Conservation (phyloP, 1,140 invertebrate species). For the Chironomus striatipennis region DNA sequence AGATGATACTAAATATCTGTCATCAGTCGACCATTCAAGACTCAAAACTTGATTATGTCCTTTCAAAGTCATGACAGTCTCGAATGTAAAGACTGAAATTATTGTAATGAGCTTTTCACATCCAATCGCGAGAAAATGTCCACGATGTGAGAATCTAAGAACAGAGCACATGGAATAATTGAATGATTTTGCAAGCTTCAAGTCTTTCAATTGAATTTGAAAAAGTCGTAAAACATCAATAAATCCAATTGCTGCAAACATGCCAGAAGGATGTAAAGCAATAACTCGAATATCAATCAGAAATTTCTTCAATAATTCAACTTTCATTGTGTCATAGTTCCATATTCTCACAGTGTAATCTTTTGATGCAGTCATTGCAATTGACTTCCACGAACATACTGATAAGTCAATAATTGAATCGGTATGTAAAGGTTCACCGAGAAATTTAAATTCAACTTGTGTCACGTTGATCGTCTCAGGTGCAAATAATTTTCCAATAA, state of each 20-base stretch:
- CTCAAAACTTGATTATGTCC: constrained; percentile 47
- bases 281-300: constrained; percentile 70
- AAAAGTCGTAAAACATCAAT: constrained; percentile 78
- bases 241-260: constrained; percentile 84
- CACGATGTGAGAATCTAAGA: constrained; percentile 36
- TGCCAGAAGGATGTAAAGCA: constrained; percentile 70
- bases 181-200: constrained; percentile 47
- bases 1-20: constrained; percentile 67
- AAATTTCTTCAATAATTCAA: constrained; percentile 74
- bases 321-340: constrained; percentile 73
- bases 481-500: constrained; percentile 45
- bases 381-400: constrained; percentile 78
- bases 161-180: constrained; percentile 38
- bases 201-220: constrained; percentile 78
- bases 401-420: constrained; percentile 67
- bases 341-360: constrained; percentile 80
- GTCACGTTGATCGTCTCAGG: constrained; percentile 38
- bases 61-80: constrained; percentile 36
- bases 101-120: constrained; percentile 36
- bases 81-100: constrained; percentile 37
- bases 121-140: constrained; percentile 37
- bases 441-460: constrained; percentile 41
- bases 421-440: constrained; percentile 70
- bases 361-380: constrained; percentile 70
- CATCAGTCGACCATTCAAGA: constrained; percentile 67